Evolutionary conservation across 2,113 vertebrate genomes (phyloP).

Genomic region (Dromaius novaehollandiae): DNA sequence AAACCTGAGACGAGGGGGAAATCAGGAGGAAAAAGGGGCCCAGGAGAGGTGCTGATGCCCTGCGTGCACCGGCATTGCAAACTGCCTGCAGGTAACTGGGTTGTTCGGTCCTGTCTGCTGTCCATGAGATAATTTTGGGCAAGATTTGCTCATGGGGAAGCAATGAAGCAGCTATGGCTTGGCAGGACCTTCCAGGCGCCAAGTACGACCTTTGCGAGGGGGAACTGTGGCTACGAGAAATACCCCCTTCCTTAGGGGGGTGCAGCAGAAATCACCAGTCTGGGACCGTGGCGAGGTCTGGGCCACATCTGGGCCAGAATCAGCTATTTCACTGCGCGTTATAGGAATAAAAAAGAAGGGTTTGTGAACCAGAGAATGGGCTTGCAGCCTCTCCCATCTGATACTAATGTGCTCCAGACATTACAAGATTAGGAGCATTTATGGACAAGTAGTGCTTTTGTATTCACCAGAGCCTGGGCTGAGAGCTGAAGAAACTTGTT

Average conservation of each 20-base stretch:
- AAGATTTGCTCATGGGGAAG: background rate
- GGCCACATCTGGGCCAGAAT: background rate
- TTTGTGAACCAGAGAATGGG: background rate
- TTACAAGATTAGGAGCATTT: background rate
- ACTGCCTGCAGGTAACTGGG: background rate
- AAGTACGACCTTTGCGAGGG: too few species aligned
- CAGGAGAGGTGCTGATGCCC: background rate
- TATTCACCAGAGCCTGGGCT: background rate
- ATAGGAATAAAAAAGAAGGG: too few species aligned
- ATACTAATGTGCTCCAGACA: background rate
- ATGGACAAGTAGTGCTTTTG: background rate
- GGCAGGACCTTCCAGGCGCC: too few species aligned
- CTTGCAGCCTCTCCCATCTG: fast-evolving
- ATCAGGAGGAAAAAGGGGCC: background rate
- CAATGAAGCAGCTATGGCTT: too few species aligned
- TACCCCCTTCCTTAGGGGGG: too few species aligned
- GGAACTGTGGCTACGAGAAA: too few species aligned
- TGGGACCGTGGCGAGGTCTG: background rate
- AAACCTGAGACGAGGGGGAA: background rate
- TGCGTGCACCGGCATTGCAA: background rate
- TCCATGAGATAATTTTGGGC: background rate
- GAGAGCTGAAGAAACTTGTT: constrained; percentile 38
- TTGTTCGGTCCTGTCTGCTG: background rate
- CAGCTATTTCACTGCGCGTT: too few species aligned
- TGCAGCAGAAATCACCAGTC: background rate